Percentiles rank a stretch among this genome's conserved stretches.
phyloP scores from a whole-genome alignment of 2,113 vertebrate genomes.

The Narcine bancroftii region DNA sequence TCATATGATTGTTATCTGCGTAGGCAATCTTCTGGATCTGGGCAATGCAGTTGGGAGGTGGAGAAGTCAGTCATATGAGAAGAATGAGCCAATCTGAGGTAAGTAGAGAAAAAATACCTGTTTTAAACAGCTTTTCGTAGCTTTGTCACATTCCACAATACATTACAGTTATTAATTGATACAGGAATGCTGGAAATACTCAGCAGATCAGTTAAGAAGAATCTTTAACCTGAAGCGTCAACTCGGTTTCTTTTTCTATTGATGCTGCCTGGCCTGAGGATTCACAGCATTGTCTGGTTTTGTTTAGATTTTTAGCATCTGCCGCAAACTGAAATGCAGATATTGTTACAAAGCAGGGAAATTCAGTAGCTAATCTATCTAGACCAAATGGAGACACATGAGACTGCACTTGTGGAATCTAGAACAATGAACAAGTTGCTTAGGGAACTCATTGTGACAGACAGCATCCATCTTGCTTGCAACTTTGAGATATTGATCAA shows the following conservation, averaged over 20 bases:
- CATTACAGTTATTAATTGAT: neutral
- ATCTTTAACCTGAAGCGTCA: no score
- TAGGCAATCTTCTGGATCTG: slow-evolving; percentile 10
- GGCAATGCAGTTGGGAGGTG: slow-evolving; percentile 12
- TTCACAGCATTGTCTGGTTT: no score
- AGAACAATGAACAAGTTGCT: no score
- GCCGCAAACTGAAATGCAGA: no score
- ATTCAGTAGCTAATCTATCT: neutral
- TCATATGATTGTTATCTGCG: slow-evolving; percentile 1
- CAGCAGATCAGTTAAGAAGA: no score
- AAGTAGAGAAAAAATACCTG: neutral
- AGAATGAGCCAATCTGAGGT: slow-evolving; percentile 25
- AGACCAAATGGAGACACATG: no score
- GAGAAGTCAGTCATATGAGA: neutral
- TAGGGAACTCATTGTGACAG: no score
- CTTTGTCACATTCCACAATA: neutral
- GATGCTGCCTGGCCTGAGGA: no score
- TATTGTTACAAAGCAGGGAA: neutral
- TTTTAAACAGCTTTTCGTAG: neutral
- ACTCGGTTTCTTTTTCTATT: no score
- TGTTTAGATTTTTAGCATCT: no score
- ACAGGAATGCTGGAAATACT: no score
- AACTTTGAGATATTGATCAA: neutral
- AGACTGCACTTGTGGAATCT: no score
- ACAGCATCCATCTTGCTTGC: neutral